A percentile compares a stretch with the other conserved stretches of the same genome.
phyloP scores from a whole-genome alignment of 2,888 invertebrate genomes.

The Noctuana brunneofusca region DNA sequence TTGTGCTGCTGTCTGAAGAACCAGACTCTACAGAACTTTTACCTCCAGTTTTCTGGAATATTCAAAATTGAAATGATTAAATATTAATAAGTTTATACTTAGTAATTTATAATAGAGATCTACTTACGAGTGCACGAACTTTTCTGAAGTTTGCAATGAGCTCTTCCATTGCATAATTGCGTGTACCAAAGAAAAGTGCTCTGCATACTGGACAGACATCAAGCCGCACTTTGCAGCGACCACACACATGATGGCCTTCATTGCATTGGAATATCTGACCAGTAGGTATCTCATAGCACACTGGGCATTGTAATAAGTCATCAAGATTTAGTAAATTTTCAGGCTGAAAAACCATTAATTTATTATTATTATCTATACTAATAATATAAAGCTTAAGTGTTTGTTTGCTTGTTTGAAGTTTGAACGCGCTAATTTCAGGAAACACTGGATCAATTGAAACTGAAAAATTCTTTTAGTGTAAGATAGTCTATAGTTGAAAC shows the following conservation, averaged over 20 bases:
- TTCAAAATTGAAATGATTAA: not conserved
- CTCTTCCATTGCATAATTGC: constrained; percentile 82
- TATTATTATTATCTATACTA: too few species aligned
- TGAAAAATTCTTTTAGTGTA: too few species aligned
- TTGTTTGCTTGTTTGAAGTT: too few species aligned
- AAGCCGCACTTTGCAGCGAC: constrained; percentile 72
- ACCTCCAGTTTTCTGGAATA: constrained; percentile 65
- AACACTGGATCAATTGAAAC: too few species aligned
- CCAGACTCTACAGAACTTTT: constrained; percentile 63
- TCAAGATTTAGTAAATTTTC: constrained; percentile 76
- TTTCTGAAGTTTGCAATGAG: constrained; percentile 76
- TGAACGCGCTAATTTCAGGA: too few species aligned
- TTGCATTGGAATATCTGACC: constrained; percentile 79
- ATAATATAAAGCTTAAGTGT: too few species aligned
- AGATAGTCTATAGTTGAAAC: too few species aligned
- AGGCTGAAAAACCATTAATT: constrained; percentile 51
- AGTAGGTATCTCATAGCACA: constrained; percentile 80
- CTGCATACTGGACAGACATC: constrained; percentile 79
- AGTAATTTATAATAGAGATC: not conserved
- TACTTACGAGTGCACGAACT: constrained; percentile 72
- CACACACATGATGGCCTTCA: constrained; percentile 83
- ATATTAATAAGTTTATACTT: not conserved
- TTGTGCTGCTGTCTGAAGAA: constrained; percentile 53
- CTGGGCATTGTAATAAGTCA: constrained; percentile 81
- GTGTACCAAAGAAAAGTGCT: constrained; percentile 73